Evolutionary conservation across 1,140 invertebrate genomes (phyloP), one percentile per base, ranked within the genome.

Genomic region (Steinernema feltiae): DNA sequence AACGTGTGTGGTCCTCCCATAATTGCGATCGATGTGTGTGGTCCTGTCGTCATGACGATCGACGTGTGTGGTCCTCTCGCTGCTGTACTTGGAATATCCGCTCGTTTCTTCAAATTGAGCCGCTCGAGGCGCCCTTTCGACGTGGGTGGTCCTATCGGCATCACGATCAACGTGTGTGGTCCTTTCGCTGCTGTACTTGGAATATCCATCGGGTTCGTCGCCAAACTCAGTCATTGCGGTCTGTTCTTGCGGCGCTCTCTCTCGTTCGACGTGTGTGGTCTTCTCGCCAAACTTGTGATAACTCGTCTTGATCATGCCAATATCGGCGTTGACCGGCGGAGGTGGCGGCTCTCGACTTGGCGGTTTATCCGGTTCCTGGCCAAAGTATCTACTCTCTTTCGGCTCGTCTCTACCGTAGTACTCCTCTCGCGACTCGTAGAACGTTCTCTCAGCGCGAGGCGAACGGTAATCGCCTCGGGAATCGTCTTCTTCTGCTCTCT

Each of bases 251-350:
- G 24, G 53, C 2, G 53, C 3, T n/a, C 53, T 7, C 2, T 63
- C 15, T 12, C 53, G 53, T 63, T 63, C 53, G 12, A 63, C 24
- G 24, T 63, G 53, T 12, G 53, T 12, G 12, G 24, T 63, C 53
- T 27, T 12, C 15, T 63, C 53, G 3, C 53, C 53, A 21, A n/a
- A 63, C 53, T 63, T 63, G 24, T 63, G 53, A 21, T 63, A 63
- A 21, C 53, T 63, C 15, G 53, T 63, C 53, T 63, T 63, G 24
- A 63, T 63, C 53, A 63, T 63, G 12, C 53, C 53, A 27, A 63
- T 63, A 27, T 63, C 53, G 12, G 24, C 24, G 53, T 63, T 63
- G 7, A 63, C 53, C 24, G 53, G 53, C 7, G 53, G 53, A 7
- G 53, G 53, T 7, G 53, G 53, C 15, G 53, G 53, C 24, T 63